Conservation (phyloP, 2,113 vertebrate species). For the Hippocampus zosterae region DNA sequence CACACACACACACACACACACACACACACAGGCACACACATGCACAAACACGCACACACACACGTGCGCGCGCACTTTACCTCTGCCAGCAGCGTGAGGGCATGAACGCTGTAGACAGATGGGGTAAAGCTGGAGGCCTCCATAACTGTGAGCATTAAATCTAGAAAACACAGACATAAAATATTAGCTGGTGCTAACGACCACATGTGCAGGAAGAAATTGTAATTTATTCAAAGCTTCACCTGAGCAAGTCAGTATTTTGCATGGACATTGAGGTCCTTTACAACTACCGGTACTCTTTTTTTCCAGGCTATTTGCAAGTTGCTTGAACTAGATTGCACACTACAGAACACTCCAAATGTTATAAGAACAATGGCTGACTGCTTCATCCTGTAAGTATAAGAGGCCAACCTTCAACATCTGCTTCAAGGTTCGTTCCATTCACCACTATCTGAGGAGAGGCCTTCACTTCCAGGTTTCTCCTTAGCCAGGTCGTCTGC, state of each 20-base stretch:
- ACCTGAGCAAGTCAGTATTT: neutral
- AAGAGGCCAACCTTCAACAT: constrained; percentile 85
- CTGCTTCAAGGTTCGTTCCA: constrained; percentile 83
- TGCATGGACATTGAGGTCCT: neutral
- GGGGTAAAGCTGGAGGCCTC: constrained; percentile 94
- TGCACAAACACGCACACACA: too few species aligned
- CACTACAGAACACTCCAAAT: constrained; percentile 2
- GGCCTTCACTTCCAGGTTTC: constrained; percentile 95
- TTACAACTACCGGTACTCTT: neutral
- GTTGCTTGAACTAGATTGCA: constrained; percentile 18
- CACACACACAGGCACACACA: too few species aligned
- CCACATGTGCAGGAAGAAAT: neutral
- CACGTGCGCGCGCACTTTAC: constrained; percentile 65
- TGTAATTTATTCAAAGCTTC: neutral
- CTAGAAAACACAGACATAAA: constrained; percentile 72
- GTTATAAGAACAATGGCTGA: constrained; percentile 1
- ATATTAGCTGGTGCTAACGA: constrained; percentile 33
- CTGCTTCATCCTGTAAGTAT: neutral
- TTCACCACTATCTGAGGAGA: constrained; percentile 96
- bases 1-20: too few species aligned
- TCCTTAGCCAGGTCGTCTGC: constrained; percentile 94
- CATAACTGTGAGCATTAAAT: constrained; percentile 92
- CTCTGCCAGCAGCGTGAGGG: constrained; percentile 92
- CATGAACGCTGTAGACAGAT: constrained; percentile 96
- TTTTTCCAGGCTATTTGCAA: neutral